Conservation (phyloP, 2,113 vertebrate genomes). For the Caranx melampygus region DNA sequence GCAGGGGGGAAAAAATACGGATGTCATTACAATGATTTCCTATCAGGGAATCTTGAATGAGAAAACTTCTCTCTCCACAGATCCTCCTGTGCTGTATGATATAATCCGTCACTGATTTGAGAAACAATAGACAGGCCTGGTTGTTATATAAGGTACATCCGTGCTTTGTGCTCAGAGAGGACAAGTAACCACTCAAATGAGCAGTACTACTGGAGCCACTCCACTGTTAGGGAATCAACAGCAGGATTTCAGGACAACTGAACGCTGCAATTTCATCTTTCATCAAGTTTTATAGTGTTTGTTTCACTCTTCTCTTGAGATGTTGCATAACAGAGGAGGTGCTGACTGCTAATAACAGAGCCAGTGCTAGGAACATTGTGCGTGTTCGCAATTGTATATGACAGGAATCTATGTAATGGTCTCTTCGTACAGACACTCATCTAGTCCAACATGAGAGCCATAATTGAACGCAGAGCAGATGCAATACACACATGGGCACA, state of each 20-base stretch:
- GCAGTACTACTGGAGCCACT: slow-evolving; percentile 54
- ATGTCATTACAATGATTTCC: slow-evolving; percentile 31
- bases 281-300: slow-evolving; percentile 65
- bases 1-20: not conserved
- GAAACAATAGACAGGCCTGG: slow-evolving; percentile 74
- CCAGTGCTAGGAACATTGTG: slow-evolving; percentile 15
- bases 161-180: slow-evolving; percentile 74
- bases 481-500: not conserved
- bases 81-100: slow-evolving; percentile 57
- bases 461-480: slow-evolving; percentile 14
- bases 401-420: not conserved
- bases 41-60: slow-evolving; percentile 41
- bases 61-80: slow-evolving; percentile 46
- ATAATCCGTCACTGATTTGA: slow-evolving; percentile 67
- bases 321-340: slow-evolving; percentile 64
- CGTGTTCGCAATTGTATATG: slow-evolving; percentile 27
- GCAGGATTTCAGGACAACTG: slow-evolving; percentile 65
- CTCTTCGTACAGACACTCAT: slow-evolving; percentile 13
- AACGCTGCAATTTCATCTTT: slow-evolving; percentile 66
- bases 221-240: slow-evolving; percentile 59
- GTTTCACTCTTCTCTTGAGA: slow-evolving; percentile 60
- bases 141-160: slow-evolving; percentile 77
- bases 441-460: not conserved
- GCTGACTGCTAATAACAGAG: slow-evolving; percentile 61
- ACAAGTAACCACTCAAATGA: slow-evolving; percentile 65